These are phyloP conservation scores for Lamellibrachia satsuma DNA, from an alignment of 2,888 invertebrate genomes.

Conservation along the genomic window DNA sequence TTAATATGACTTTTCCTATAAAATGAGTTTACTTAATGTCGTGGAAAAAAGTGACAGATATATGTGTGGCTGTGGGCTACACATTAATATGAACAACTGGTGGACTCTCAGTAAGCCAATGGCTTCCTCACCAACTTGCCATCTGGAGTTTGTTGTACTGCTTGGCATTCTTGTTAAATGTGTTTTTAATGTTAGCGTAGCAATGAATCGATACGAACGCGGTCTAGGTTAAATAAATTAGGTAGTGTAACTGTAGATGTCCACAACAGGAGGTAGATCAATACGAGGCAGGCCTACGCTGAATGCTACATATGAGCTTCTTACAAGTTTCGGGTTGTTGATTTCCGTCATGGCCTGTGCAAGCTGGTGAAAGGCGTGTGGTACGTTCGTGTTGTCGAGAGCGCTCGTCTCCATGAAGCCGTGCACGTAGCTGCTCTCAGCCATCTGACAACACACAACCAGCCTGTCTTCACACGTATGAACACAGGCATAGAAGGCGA, in stretches of 20 bases:
- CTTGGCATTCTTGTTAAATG: no score
- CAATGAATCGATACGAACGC: not conserved
- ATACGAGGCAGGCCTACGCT: not conserved
- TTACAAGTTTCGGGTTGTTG: slow-evolving; percentile 55
- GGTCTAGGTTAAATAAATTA: not conserved
- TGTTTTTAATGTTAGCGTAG: not conserved
- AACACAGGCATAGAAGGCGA: not conserved
- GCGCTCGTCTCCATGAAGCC: slow-evolving; percentile 61
- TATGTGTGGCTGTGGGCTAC: no score
- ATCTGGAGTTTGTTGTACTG: no score
- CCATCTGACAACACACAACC: not conserved
- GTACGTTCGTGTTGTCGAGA: slow-evolving; percentile 54
- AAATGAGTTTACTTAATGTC: no score
- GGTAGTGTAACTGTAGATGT: not conserved
- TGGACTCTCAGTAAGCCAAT: no score
- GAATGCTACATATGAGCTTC: not conserved
- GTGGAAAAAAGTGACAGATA: no score
- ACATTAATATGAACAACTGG: no score
- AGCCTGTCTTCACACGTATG: not conserved
- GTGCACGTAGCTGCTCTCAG: slow-evolving; percentile 50
- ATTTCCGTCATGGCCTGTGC: slow-evolving; percentile 58
- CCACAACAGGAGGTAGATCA: not conserved
- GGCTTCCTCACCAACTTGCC: no score
- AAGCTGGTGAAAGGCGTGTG: slow-evolving; percentile 50
- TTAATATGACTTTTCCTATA: no score